phyloP scores from a whole-genome alignment of 1,140 invertebrate genomes.

The Cydia splendana region DNA sequence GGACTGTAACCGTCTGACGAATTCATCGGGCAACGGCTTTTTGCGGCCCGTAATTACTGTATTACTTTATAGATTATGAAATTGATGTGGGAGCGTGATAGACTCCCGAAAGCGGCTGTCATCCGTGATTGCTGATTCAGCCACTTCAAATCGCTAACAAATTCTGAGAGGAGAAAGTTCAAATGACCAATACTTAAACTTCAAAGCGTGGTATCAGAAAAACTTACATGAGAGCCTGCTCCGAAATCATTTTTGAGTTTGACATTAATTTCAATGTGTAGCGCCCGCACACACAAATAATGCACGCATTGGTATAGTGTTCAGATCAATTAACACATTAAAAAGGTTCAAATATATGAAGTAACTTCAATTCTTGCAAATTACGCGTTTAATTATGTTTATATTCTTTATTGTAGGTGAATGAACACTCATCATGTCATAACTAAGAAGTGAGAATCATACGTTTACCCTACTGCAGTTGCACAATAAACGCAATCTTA shows the following conservation, averaged over 20 bases:
- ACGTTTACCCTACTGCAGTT: background rate
- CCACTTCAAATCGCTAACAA: background rate
- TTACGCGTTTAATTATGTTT: too few relatives aligned
- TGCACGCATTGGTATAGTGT: too few relatives aligned
- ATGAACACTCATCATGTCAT: background rate
- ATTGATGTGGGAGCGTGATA: conserved; percentile 34
- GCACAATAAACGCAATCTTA: background rate
- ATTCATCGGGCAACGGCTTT: conserved; percentile 78
- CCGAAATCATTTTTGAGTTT: too few relatives aligned
- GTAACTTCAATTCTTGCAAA: too few relatives aligned
- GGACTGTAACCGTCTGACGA: conserved; percentile 79
- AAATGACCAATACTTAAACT: background rate
- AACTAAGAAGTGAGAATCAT: background rate
- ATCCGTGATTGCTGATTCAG: background rate
- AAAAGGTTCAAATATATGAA: too few relatives aligned
- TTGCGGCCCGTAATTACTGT: conserved; percentile 72
- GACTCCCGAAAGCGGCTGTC: background rate
- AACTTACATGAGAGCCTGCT: background rate
- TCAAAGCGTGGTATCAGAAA: background rate
- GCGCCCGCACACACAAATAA: too few relatives aligned
- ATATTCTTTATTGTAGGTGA: too few relatives aligned
- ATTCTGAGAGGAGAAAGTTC: background rate
- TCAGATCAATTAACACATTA: too few relatives aligned
- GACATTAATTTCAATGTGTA: too few relatives aligned
- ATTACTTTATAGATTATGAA: conserved; percentile 62